Percentiles rank a stretch among this genome's conserved stretches.
Conservation (phyloP, 2,888 invertebrate genomes). For the Euproctis similis region DNA sequence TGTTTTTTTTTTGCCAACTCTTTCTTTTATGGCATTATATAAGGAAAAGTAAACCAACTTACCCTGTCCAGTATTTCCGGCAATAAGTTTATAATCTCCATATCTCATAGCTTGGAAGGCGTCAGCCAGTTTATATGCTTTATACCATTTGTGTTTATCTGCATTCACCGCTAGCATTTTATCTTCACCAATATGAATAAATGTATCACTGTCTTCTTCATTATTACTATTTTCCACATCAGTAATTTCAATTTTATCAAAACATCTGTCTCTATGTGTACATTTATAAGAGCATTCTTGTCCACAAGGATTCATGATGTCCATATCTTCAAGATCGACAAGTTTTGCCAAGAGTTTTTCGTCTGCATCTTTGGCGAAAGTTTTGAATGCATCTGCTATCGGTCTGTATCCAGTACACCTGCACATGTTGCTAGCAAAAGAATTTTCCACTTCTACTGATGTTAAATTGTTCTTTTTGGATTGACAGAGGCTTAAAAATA, state of each 20-base stretch:
- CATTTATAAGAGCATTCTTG: constrained; percentile 40
- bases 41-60: too few relatives aligned
- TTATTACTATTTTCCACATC: constrained; percentile 6
- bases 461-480: constrained; percentile 49
- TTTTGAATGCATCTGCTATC: constrained; percentile 84
- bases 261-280: constrained; percentile 29
- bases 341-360: constrained; percentile 58
- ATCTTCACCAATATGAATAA: constrained; percentile 22
- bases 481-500: constrained; percentile 34
- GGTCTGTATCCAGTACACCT: constrained; percentile 86
- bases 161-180: constrained; percentile 69
- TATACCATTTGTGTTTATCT: constrained; percentile 62
- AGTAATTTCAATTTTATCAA: constrained; percentile 3
- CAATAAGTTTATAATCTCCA: constrained; percentile 73
- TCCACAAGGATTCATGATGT: constrained; percentile 43
- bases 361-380: constrained; percentile 77
- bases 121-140: constrained; percentile 57
- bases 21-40: too few relatives aligned
- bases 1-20: too few relatives aligned
- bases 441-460: constrained; percentile 80
- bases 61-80: constrained; percentile 85
- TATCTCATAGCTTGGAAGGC: constrained; percentile 57
- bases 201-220: constrained; percentile 18
- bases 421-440: constrained; percentile 84
- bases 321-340: constrained; percentile 62